A percentile compares a stretch with the other conserved stretches of the same genome.
Conservation (phyloP, 2,113 vertebrate genomes). For the Bujurquina vittata region DNA sequence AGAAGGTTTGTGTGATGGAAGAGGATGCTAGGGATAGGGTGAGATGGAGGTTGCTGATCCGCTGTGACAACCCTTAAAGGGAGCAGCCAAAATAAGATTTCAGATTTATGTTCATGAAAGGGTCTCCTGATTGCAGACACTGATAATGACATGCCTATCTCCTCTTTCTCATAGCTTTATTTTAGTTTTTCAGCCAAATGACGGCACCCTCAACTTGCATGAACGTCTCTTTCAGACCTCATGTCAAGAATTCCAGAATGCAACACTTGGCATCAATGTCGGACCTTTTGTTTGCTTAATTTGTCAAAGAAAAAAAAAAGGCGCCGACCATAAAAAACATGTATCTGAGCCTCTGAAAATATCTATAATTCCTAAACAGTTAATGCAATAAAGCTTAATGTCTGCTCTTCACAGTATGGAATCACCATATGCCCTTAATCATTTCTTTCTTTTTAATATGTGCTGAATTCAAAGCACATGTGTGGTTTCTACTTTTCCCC, state of each 20-base stretch:
- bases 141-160: background rate
- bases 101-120: background rate
- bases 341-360: background rate
- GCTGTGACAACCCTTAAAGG: background rate
- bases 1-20: background rate
- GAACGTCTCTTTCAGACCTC: background rate
- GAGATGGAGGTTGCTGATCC: background rate
- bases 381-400: background rate
- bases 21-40: background rate
- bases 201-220: background rate
- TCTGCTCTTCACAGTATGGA: background rate
- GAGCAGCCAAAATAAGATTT: background rate
- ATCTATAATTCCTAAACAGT: background rate
- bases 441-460: background rate
- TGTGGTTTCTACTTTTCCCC: background rate
- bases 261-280: background rate
- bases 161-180: background rate
- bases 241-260: background rate
- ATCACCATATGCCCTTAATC: no score
- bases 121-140: background rate
- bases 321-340: background rate
- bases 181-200: background rate
- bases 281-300: background rate
- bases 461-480: background rate
- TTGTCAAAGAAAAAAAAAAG: no score